Conservation (phyloP, 1,140 invertebrate species). For the Sitobion miscanthi region DNA sequence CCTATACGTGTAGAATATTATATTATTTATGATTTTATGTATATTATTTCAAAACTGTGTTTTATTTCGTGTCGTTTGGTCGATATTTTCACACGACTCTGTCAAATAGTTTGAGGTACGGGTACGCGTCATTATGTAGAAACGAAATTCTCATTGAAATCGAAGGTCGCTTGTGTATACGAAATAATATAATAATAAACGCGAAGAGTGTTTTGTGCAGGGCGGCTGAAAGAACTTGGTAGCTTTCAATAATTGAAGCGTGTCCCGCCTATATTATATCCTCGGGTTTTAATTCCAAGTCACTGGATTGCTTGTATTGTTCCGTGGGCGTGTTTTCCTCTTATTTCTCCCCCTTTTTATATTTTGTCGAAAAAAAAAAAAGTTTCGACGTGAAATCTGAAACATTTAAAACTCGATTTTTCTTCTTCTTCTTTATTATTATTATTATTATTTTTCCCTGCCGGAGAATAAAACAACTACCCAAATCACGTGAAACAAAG, state of each 20-base stretch:
- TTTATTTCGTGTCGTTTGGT: neutral
- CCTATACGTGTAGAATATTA: neutral
- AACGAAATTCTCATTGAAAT: neutral
- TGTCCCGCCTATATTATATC: neutral
- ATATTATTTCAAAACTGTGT: neutral
- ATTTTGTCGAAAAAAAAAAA: conserved; percentile 39
- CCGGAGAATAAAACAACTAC: conserved; percentile 22
- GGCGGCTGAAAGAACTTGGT: neutral
- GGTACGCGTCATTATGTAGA: neutral
- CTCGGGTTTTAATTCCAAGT: neutral
- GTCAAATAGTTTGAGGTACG: neutral
- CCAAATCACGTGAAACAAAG: conserved; percentile 22
- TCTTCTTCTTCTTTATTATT: neutral
- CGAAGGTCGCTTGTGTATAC: neutral
- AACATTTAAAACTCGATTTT: conserved; percentile 46
- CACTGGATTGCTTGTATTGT: conserved; percentile 31
- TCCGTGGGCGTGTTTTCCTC: conserved; percentile 2
- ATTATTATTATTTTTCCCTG: neutral
- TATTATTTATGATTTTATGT: neutral
- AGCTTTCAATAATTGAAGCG: conserved; percentile 27
- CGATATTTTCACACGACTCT: conserved; percentile 7
- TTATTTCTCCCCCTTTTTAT: conserved; percentile 23
- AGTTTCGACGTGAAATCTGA: neutral
- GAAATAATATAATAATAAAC: conserved; percentile 10
- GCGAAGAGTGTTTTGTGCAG: neutral